Evolutionary conservation across 2,113 vertebrate genomes (phyloP).

Genomic region (Paradisaea rubra): DNA sequence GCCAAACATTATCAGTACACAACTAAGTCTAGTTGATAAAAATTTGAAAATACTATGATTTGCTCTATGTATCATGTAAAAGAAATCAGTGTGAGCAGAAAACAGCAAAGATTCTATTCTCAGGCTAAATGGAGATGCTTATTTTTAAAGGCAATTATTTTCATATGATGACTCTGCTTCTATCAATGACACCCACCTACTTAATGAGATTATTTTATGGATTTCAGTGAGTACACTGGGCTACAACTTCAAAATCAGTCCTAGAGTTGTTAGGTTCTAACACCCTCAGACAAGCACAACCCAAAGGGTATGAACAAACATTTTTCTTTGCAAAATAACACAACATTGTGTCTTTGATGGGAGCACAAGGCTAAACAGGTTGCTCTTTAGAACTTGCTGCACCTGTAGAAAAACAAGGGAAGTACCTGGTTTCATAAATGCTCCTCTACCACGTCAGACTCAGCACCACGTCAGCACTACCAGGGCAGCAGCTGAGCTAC

Average conservation of each 20-base stretch:
- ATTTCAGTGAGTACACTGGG: neutral
- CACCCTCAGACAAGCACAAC: neutral
- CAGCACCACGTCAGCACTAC: fast-evolving
- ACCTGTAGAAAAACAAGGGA: neutral
- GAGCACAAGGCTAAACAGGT: neutral
- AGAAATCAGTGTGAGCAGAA: neutral
- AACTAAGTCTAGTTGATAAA: neutral
- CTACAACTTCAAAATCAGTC: neutral
- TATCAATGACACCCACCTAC: neutral
- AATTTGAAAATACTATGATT: neutral
- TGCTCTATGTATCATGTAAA: neutral
- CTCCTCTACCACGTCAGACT: fast-evolving
- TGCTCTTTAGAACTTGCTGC: neutral
- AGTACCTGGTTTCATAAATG: neutral
- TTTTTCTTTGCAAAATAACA: neutral
- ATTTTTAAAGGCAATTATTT: neutral
- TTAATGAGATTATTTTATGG: neutral
- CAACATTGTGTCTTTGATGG: neutral
- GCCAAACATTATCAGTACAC: neutral
- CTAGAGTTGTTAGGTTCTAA: neutral
- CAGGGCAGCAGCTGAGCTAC: neutral
- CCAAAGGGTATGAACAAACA: neutral
- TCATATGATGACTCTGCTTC: neutral
- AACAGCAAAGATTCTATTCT: neutral
- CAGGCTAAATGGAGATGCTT: neutral